Evolutionary conservation across 92 coral and sea anemone species (phyloP), one percentile per base, ranked within the genome.

Genomic region (Galaxea fascicularis): DNA sequence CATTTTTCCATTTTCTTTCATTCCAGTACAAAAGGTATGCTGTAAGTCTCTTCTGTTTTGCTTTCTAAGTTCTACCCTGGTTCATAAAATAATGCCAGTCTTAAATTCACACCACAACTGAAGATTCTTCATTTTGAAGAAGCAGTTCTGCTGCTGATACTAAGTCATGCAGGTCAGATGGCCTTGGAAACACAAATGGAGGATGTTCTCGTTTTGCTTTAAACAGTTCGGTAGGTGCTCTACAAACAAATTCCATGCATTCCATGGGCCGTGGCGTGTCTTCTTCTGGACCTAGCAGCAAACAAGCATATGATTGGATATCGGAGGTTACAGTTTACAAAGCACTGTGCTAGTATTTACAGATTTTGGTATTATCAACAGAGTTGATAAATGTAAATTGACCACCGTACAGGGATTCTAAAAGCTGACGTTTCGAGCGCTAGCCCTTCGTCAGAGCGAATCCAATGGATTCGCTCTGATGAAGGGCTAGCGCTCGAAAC

Each of bases 181-280:
- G 93, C 75, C 90, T 87, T 31, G 98, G 98, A 17, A 83, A 65
- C 16, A 97, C 94, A 87, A 97, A 97, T 20, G 99, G 98, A 35
- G 98, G 93, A 63, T 97, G 99, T 21, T 91, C 86, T 84, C 92
- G 87, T 20, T 74, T 89, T 21, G 93, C 93, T 79, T 97, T 94
- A 58, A 97, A 97, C n/a, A 97, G 84, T 74, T 97, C 98, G 31
- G 95, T 90, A 4, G 99, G 98, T 27, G 99, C 99, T 64, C 99
- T 91, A 39, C 99, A 97, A 73, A 97, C 99, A 93, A 97, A 97
- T 69, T 97, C 99, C 76, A 97, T 88, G 67, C 99, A 97, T 28
- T 94, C 99, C 99, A 97, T 94, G 9, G 99, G 87, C 39, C 99
- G 90, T 13, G 99, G 99, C 13, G 89, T 77, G 83, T 97, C 99